Conservation (phyloP, 2,888 invertebrate species). For the Lottia scabra region DNA sequence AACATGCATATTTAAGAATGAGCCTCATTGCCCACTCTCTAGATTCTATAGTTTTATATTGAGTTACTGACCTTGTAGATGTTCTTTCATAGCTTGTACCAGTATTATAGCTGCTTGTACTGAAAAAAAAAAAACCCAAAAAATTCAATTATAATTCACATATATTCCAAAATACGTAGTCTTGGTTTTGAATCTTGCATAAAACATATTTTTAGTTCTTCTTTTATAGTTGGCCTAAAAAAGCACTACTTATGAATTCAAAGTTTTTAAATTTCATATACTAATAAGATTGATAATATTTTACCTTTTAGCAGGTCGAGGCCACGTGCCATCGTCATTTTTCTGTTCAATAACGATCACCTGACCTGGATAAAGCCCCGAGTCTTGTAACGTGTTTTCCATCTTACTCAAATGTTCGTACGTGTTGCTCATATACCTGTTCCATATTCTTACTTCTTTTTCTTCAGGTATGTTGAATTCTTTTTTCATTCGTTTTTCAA, state of each 20-base stretch:
- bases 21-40: too few relatives aligned
- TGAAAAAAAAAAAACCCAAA: slow-evolving; percentile 13
- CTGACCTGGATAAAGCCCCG: slow-evolving; percentile 69
- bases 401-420: slow-evolving; percentile 69
- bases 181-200: too few relatives aligned
- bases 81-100: slow-evolving; percentile 12
- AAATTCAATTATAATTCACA: too few relatives aligned
- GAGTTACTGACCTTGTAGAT: neutral
- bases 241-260: too few relatives aligned
- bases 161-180: too few relatives aligned
- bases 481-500: slow-evolving; percentile 66
- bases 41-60: too few relatives aligned
- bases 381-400: slow-evolving; percentile 69
- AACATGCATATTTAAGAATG: too few relatives aligned
- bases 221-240: too few relatives aligned
- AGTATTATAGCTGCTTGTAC: slow-evolving; percentile 33
- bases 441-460: slow-evolving; percentile 70
- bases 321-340: slow-evolving; percentile 71
- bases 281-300: neutral
- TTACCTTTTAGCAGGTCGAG: slow-evolving; percentile 66
- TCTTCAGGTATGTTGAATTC: slow-evolving; percentile 67
- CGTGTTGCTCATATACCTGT: slow-evolving; percentile 68
- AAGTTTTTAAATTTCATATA: too few relatives aligned
- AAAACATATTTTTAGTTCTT: too few relatives aligned
- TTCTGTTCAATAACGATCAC: slow-evolving; percentile 69